Evolutionary conservation across 2,888 invertebrate genomes (phyloP), one percentile per base, ranked within the genome.

Genomic region (Monochamus alternatus): DNA sequence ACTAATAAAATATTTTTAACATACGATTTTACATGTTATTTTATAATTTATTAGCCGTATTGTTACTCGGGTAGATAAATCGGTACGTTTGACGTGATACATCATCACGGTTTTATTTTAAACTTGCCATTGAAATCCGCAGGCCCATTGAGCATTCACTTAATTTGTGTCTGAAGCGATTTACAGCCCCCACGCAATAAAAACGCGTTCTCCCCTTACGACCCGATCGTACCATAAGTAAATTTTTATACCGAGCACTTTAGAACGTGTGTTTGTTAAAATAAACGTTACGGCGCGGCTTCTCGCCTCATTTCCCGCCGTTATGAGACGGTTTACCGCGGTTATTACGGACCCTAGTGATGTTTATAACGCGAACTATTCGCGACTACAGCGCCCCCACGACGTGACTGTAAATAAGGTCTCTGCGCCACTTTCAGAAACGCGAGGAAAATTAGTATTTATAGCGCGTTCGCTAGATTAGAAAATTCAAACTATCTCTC

Each of bases 271-370:
- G 55, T 55, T 55, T 55, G n/a, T 55, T n/a, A 38, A 47, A 22
- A 55, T 55, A 22, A 55, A 55, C 55, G 55, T 55, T 55, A 55
- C 22, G 55, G n/a, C 8, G 55, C n/a, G 14, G 55, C 12, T 55
- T 55, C n/a, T 55, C 55, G 22, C 55, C 55, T 55, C 55, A 55
- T 55, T 55, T 55, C n/a, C 22, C 55, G 14, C 55, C 55, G n/a
- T 55, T 55, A 55, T 55, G 22, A 12, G 55, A 55, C 55, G 55
- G 55, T 55, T 55, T n/a, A 55, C 55, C 55, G 55, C 55, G 55
- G 55, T n/a, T 55, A 55, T 55, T 55, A 55, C 55, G n/a, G 55
- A 22, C 14, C 10, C 14, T 3, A 4, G 55, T 14, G 55, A 55
- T 55, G 55, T 55, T 55, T 55, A 55, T 55, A 55, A 55, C 55